phyloP scores from a whole-genome alignment of 92 coral and sea anemone genomes.

The Galaxea fascicularis region DNA sequence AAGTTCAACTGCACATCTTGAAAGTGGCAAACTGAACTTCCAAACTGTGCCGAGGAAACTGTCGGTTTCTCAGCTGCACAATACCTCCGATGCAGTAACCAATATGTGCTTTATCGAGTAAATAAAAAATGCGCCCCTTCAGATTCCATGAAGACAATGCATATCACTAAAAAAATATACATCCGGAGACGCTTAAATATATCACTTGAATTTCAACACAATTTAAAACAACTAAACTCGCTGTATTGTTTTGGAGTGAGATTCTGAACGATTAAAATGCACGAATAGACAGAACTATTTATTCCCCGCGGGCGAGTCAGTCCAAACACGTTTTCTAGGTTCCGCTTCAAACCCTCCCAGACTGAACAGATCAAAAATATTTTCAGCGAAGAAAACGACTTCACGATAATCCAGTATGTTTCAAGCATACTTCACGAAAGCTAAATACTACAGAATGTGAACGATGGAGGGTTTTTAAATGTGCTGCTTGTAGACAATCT shows the following conservation, averaged over 20 bases:
- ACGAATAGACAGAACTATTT: not conserved
- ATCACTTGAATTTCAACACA: not conserved
- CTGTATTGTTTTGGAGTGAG: not conserved
- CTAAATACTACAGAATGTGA: not conserved
- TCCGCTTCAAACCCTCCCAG: not conserved
- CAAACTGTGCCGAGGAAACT: not conserved
- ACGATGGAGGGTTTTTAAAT: not conserved
- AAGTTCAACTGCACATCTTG: too few species aligned
- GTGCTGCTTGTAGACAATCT: not conserved
- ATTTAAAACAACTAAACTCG: not conserved
- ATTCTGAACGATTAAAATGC: not conserved
- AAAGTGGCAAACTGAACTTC: too few species aligned
- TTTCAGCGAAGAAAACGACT: not conserved
- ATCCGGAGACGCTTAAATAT: not conserved
- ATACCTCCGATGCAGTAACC: not conserved
- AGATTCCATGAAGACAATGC: not conserved
- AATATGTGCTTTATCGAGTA: not conserved
- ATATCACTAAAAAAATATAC: not conserved
- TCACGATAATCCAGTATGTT: not conserved
- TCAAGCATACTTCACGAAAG: not conserved
- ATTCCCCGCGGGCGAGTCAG: not conserved
- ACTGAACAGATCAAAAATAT: not conserved
- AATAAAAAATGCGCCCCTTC: not conserved
- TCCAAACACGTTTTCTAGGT: not conserved
- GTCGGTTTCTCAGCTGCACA: not conserved